These are phyloP conservation scores for Platyrinchus mystaceus DNA, from an alignment of 2,797 vertebrate species.

Conservation along the genomic window DNA sequence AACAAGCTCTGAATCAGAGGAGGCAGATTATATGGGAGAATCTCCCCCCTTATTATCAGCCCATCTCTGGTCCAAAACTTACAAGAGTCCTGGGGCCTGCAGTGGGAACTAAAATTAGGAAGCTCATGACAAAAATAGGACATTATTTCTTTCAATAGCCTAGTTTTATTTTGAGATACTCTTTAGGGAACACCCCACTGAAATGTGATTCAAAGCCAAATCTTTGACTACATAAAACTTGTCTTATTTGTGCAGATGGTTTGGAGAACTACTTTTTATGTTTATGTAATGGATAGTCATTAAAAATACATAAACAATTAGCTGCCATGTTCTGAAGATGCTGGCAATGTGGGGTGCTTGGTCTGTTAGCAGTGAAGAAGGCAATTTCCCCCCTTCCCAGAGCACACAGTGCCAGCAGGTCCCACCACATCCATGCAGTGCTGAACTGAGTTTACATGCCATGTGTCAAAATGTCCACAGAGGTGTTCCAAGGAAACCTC, in stretches of 20 bases:
- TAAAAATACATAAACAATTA: background rate
- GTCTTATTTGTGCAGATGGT: background rate
- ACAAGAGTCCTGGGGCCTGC: background rate
- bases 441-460: background rate
- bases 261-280: background rate
- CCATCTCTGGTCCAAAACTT: background rate
- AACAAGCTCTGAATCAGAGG: background rate
- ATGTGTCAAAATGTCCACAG: background rate
- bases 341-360: background rate
- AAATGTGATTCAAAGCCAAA: background rate
- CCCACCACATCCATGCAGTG: fast-evolving
- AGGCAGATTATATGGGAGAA: background rate
- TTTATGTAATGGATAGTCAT: background rate
- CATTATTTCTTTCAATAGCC: background rate
- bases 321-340: background rate
- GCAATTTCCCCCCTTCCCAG: background rate
- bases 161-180: background rate
- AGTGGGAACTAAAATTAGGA: background rate
- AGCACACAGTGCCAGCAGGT: background rate
- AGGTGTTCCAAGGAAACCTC: background rate
- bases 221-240: background rate
- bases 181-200: background rate
- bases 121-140: background rate
- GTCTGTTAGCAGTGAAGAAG: background rate
- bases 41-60: background rate